Evolutionary conservation across 2,797 vertebrate species (phyloP).

Genomic region (Chloroceryle amazona): DNA sequence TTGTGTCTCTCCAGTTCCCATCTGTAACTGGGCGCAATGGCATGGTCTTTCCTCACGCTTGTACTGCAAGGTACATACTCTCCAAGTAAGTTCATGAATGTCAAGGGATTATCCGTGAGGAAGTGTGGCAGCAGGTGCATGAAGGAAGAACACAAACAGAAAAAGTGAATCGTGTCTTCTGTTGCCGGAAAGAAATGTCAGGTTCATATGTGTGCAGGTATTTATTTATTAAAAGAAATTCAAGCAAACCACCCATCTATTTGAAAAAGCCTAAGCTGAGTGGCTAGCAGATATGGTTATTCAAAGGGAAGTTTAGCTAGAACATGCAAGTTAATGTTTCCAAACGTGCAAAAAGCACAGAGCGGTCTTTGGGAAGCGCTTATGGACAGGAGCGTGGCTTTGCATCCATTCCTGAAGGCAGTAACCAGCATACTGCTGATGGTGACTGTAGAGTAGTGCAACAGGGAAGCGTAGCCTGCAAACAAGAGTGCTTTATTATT

Average conservation of each 20-base stretch:
- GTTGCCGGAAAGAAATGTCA: neutral
- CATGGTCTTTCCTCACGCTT: neutral
- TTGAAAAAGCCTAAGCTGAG: neutral
- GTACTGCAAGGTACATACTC: neutral
- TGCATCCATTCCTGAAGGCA: neutral
- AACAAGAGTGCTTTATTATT: neutral
- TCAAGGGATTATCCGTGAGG: neutral
- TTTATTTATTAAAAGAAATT: neutral
- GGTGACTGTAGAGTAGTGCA: neutral
- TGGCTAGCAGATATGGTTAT: no score
- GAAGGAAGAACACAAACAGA: neutral
- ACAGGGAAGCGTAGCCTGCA: neutral
- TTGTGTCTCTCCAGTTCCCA: neutral
- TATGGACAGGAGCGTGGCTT: neutral
- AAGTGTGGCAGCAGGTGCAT: neutral
- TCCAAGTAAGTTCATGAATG: neutral
- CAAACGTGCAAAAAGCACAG: neutral
- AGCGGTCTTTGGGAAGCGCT: neutral
- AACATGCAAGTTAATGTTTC: neutral
- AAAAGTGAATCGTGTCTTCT: neutral
- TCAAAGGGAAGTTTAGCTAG: neutral
- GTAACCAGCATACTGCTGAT: neutral
- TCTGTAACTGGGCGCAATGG: neutral
- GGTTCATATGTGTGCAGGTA: neutral
- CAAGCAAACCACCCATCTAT: rapidly evolving